A percentile compares a stretch with the other conserved stretches of the same genome.
These are phyloP conservation scores for Gephyroberyx darwinii DNA, from an alignment of 2,797 vertebrate species.

Conservation along the genomic window DNA sequence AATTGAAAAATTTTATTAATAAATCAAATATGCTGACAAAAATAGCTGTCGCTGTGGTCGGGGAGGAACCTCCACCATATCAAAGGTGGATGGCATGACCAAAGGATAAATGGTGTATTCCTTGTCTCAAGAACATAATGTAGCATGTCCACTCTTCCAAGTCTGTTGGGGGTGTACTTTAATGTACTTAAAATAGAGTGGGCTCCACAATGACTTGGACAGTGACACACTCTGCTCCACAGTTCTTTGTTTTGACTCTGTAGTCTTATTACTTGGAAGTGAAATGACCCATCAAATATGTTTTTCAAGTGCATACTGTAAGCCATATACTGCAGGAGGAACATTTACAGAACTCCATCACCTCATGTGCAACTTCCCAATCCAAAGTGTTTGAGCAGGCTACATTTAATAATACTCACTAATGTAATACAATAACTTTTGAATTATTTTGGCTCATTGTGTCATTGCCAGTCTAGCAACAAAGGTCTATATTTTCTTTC, in stretches of 20 bases:
- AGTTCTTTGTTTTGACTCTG: constrained; percentile 32
- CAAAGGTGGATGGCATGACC: too few relatives aligned
- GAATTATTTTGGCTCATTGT: not conserved
- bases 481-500: not conserved
- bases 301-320: constrained; percentile 11
- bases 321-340: not conserved
- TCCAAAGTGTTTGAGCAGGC: too few relatives aligned
- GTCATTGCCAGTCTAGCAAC: not conserved
- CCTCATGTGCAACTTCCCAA: too few relatives aligned
- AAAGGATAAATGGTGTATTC: too few relatives aligned
- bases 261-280: constrained; percentile 12
- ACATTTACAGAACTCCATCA: too few relatives aligned
- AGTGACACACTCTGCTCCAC: not conserved
- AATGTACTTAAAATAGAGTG: not conserved
- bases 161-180: too few relatives aligned
- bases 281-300: constrained; percentile 2
- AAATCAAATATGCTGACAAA: too few relatives aligned
- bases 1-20: too few relatives aligned
- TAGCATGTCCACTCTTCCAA: too few relatives aligned
- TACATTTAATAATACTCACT: not conserved
- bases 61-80: too few relatives aligned
- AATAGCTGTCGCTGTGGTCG: too few relatives aligned
- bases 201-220: constrained; percentile 8
- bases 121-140: too few relatives aligned
- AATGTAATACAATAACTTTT: not conserved